Evolutionary conservation across 2,888 invertebrate genomes (phyloP), one percentile per base, ranked within the genome.

Genomic region (Palloptera scutellata): DNA sequence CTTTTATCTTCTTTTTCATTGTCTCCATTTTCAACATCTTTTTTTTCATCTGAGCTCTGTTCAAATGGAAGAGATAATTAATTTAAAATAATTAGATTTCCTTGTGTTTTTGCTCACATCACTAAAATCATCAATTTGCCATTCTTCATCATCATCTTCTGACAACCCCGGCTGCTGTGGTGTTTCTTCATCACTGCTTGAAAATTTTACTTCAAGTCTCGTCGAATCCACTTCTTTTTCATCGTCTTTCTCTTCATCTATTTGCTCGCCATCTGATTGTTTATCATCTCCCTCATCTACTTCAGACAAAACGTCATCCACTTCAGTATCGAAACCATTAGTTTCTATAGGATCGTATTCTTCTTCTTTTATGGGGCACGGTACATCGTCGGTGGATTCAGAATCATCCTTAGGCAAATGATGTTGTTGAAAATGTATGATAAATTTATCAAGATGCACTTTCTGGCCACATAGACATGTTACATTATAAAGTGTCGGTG

Each of bases 1-100:
- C 60, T 52, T 15, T 51, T 58, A 59, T 59, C 67, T 3, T 65
- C 53, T 30, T 6, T 30, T 17, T 61, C 53, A 54, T 51, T 58
- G 52, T 59, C 67, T 3, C 63, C 53, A 4, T 6, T 30, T 17
- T 30, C 6, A 30, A 30, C 30, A 30, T 30, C 30, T 30, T 30
- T 6, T 30, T 6, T 6, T 30, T 30, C 30, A 30, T 30, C 30
- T 4, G 30, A 30, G 3, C 2, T 30, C 30, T 30, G 30, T 30
- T 30, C 3, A 30, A 30, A 30, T 30, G 6, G 6, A 30, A 30
- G 30, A 30, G 2, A 30, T 30, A 4, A 30, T 30, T 30, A 4
- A 30, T 30, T 30, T 30, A 30, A 30, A 30, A 30, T 30, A 30
- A 30, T 4, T n/a, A n/a, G n/a, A n/a, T n/a, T n/a, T n/a, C n/a